Conservation (phyloP, 2,797 vertebrate genomes). For the Philypnodon macrostomus region DNA sequence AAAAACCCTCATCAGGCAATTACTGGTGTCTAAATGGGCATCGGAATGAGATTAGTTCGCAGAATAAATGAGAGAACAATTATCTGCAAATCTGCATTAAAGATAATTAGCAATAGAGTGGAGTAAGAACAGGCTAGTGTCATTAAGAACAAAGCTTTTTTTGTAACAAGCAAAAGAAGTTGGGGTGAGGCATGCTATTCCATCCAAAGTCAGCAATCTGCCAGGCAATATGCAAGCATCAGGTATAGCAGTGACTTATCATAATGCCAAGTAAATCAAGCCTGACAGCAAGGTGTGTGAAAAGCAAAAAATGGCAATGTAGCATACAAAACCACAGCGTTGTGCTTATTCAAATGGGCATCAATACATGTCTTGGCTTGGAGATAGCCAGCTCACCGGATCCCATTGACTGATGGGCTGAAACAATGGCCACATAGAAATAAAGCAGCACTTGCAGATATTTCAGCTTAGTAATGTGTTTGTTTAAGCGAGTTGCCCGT, state of each 20-base stretch:
- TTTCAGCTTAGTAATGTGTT: conserved; percentile 70
- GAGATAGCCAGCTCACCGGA: conserved; percentile 38
- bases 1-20: conserved; percentile 28
- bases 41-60: conserved; percentile 48
- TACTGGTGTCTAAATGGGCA: conserved; percentile 45
- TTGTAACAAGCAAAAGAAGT: conserved; percentile 43
- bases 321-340: conserved; percentile 33
- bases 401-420: conserved; percentile 46
- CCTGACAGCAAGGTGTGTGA: conserved; percentile 33
- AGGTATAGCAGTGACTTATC: conserved; percentile 43
- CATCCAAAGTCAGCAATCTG: conserved; percentile 43
- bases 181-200: conserved; percentile 41
- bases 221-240: conserved; percentile 33
- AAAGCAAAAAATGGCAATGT: conserved; percentile 35
- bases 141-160: conserved; percentile 56
- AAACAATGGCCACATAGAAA: conserved; percentile 48
- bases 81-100: conserved; percentile 62
- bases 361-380: conserved; percentile 46
- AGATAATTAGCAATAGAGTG: conserved; percentile 63
- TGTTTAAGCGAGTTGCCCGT: conserved; percentile 51
- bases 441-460: conserved; percentile 59
- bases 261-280: conserved; percentile 40
- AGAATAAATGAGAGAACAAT: conserved; percentile 56
- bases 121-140: conserved; percentile 58
- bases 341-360: conserved; percentile 52